Evolutionary conservation across 1,140 invertebrate species (phyloP).

Genomic region (Drosophila teissieri): DNA sequence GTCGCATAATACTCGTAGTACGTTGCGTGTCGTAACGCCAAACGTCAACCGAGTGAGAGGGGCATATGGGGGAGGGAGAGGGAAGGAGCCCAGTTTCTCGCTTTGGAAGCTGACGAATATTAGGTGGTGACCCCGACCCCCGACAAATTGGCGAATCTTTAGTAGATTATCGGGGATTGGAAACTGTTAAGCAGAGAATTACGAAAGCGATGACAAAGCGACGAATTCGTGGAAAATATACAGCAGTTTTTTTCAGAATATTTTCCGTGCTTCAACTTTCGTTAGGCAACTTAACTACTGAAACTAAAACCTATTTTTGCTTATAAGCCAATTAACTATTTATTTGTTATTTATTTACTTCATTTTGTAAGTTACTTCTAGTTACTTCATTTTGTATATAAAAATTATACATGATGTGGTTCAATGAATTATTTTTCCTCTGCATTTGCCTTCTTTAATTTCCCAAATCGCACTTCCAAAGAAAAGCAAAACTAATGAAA

Average conservation of each 20-base stretch:
- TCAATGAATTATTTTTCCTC: neutral
- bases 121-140: slow-evolving; percentile 38
- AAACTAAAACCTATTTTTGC: no score
- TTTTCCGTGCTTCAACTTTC: no score
- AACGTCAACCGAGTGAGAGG: slow-evolving; percentile 3
- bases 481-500: neutral
- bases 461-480: neutral
- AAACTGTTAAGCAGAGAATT: neutral
- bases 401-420: neutral
- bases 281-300: no score
- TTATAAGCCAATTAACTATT: no score
- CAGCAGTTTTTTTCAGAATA: neutral
- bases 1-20: slow-evolving; percentile 59
- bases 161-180: slow-evolving; percentile 6
- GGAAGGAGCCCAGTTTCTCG: slow-evolving; percentile 7
- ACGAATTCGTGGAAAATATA: neutral
- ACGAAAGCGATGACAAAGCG: neutral
- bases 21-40: slow-evolving; percentile 69
- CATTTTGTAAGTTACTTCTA: no score
- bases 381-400: neutral
- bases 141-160: slow-evolving; percentile 20
- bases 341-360: no score
- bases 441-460: no score
- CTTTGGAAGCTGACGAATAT: slow-evolving; percentile 13
- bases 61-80: neutral